A percentile compares a stretch with the other conserved stretches of the same genome.
These are phyloP conservation scores for Epizoanthus fatuus DNA, from an alignment of 92 coral and sea anemone genomes.

Conservation along the genomic window DNA sequence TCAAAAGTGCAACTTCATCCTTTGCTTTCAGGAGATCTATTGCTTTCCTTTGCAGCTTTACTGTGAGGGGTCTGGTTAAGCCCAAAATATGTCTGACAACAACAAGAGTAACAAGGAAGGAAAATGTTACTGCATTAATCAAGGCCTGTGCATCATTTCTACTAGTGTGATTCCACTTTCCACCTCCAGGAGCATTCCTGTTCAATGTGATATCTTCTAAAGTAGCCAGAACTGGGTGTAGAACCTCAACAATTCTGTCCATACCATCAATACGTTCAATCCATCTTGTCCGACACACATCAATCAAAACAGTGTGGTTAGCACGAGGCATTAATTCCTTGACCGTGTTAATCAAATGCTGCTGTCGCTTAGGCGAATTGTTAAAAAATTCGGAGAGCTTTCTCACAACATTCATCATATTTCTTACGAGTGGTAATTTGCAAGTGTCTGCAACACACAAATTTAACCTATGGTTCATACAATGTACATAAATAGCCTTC, in stretches of 20 bases:
- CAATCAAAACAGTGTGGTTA: conserved; percentile 26
- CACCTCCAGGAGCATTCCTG: conserved; percentile 30
- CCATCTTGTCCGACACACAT: conserved; percentile 67
- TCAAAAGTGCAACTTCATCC: conserved; percentile 19
- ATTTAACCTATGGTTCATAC: conserved; percentile 74
- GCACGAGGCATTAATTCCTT: conserved; percentile 21
- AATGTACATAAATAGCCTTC: conserved; percentile 78
- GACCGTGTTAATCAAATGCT: conserved; percentile 39
- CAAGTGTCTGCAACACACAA: conserved; percentile 71
- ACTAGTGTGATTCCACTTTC: conserved; percentile 42
- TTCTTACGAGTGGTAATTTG: conserved; percentile 61
- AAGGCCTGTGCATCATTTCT: conserved; percentile 31
- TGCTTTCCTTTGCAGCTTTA: conserved; percentile 49
- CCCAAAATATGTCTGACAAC: conserved; percentile 29
- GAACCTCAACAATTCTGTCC: conserved; percentile 28
- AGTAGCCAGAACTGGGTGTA: conserved; percentile 15
- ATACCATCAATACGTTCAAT: conserved; percentile 49
- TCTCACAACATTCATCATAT: conserved; percentile 64
- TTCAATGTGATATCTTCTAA: conserved; percentile 21
- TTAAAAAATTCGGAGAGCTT: conserved; percentile 66
- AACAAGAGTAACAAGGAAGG: conserved; percentile 23
- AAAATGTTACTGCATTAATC: conserved; percentile 32
- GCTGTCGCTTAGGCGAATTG: conserved; percentile 67
- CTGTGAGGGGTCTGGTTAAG: conserved; percentile 44
- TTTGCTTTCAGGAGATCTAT: conserved; percentile 42